Evolutionary conservation across 2,113 vertebrate genomes (phyloP), one percentile per base, ranked within the genome.

Genomic region (Triplophysa rosa): DNA sequence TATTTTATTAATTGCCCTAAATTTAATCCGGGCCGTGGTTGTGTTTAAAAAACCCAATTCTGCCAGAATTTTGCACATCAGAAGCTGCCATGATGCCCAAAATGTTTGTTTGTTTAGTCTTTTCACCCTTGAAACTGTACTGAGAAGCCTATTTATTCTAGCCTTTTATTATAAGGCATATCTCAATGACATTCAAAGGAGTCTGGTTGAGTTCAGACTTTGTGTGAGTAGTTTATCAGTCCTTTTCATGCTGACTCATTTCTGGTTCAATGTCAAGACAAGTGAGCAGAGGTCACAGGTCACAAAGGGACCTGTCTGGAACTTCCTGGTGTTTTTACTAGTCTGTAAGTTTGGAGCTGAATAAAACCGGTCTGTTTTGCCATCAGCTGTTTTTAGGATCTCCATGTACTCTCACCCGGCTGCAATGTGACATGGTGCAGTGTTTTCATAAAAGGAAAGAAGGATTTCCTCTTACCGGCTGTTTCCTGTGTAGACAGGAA

Each of bases 401-500:
- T 59, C 5, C 70, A 33, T 68, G 81, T 81, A 58, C 68, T 80
- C 54, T 82, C 79, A 66, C 65, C 74, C 42, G 64, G 14, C 69
- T 49, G 49, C 70, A 76, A 68, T 76, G 69, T 71, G 80, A 84
- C 77, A 84, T 83, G 86, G 83, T 70, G 77, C 82, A n/a, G 24
- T 62, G 83, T 83, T 90, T 91, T 91, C 78, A 89, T 85, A 76
- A 79, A 40, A 63, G 85, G 87, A 90, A 63, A 84, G 87, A 90
- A 89, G 89, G 88, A 91, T 91, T 92, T 93, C 91, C 91, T 93
- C 82, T 78, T 79, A 82, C 64, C 83, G 85, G 77, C 84, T 89
- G 84, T 77, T 90, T 93, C 91, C 92, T 93, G 87, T 87, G 86
- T 85, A 86, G 86, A 86, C 88, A 90, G 89, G 90, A 92, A 90